Conservation (phyloP, 2,113 vertebrate species). For the Hipposideros armiger region DNA sequence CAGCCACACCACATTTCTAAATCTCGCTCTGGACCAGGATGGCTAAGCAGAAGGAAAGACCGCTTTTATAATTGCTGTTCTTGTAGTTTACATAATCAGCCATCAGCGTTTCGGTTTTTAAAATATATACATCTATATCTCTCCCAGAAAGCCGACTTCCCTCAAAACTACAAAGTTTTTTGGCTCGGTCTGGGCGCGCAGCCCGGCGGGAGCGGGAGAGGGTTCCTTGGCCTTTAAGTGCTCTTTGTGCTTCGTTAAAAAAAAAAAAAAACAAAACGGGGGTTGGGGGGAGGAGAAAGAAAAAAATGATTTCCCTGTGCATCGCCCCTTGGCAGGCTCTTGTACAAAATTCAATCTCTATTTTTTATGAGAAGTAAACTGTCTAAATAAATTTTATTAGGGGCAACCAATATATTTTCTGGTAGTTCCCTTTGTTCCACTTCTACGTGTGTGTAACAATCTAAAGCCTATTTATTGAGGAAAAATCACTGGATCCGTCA, state of each 20-base stretch:
- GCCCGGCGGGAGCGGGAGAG: conserved; percentile 33
- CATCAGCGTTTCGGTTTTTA: conserved; percentile 45
- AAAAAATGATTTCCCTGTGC: conserved; percentile 86
- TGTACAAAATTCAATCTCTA: conserved; percentile 94
- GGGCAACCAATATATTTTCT: conserved; percentile 92
- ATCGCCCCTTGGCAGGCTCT: conserved; percentile 90
- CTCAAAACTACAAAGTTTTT: conserved; percentile 72
- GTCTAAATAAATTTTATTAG: conserved; percentile 96
- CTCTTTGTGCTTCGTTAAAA: conserved; percentile 74
- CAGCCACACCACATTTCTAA: background rate
- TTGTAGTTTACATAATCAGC: conserved; percentile 72
- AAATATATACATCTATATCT: background rate
- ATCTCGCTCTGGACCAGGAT: conserved; percentile 73
- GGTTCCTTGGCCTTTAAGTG: conserved; percentile 43
- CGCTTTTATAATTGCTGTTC: background rate
- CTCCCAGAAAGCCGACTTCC: background rate
- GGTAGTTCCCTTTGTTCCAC: conserved; percentile 92
- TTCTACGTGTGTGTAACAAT: conserved; percentile 93
- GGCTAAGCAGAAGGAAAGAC: conserved; percentile 11
- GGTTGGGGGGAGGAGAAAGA: background rate
- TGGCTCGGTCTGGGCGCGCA: background rate
- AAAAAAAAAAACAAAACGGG: background rate
- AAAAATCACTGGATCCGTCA: conserved; percentile 93
- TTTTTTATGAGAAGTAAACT: conserved; percentile 94
- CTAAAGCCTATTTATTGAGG: conserved; percentile 94